A percentile compares a stretch with the other conserved stretches of the same genome.
These are phyloP conservation scores for Glaucomys volans DNA, from an alignment of 2,113 vertebrate genomes.

Conservation along the genomic window DNA sequence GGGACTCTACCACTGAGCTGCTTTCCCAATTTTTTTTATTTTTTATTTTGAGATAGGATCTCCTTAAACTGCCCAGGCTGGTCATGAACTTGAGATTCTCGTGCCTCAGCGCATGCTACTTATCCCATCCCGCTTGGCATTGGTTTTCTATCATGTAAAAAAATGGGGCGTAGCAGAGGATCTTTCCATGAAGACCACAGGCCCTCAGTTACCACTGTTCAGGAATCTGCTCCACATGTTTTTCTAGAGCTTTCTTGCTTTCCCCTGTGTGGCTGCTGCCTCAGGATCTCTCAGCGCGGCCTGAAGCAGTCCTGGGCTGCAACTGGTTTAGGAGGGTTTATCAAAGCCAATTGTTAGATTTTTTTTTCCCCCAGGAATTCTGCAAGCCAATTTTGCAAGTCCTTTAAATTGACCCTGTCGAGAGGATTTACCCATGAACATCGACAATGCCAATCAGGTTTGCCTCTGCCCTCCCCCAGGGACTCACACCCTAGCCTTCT, in stretches of 20 bases:
- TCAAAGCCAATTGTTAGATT: slow-evolving; percentile 9
- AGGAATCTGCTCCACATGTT: background rate
- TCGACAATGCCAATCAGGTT: background rate
- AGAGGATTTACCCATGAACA: slow-evolving; percentile 14
- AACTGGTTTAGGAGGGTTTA: background rate
- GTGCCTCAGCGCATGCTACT: background rate
- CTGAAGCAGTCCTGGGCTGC: background rate
- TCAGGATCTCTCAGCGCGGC: background rate
- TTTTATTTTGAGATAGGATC: background rate
- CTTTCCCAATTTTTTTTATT: background rate
- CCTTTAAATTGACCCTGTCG: slow-evolving; percentile 6
- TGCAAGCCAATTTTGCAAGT: slow-evolving; percentile 33
- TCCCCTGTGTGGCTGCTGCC: background rate
- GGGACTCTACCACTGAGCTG: background rate
- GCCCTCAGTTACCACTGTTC: background rate
- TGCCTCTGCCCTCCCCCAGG: background rate
- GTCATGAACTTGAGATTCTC: background rate
- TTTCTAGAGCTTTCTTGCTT: background rate
- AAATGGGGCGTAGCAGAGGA: background rate
- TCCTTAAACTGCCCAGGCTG: background rate
- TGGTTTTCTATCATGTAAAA: background rate
- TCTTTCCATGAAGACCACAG: background rate
- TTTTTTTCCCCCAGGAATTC: slow-evolving; percentile 24
- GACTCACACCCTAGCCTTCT: background rate
- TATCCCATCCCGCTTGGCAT: background rate